A percentile compares a stretch with the other conserved stretches of the same genome.
phyloP scores from a whole-genome alignment of 1,140 invertebrate genomes.

The Neodiprion pinetum region DNA sequence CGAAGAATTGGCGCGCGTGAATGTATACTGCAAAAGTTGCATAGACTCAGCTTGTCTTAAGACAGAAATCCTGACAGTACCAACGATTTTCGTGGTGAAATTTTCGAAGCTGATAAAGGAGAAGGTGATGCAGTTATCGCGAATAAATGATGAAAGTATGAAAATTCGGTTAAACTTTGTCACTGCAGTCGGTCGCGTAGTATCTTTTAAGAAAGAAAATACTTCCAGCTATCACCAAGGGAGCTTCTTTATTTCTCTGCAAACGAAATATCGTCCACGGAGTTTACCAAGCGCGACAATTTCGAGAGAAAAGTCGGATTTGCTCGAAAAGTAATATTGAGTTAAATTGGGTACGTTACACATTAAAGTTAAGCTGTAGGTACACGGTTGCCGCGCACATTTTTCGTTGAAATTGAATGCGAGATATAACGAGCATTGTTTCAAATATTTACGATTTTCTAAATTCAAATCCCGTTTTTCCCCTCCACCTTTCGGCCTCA shows the following conservation, averaged over 20 bases:
- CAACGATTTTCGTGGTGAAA: too few relatives aligned
- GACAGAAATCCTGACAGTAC: too few relatives aligned
- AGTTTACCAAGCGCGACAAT: background rate
- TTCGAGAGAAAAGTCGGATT: slow-evolving; percentile 5
- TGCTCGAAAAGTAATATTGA: background rate
- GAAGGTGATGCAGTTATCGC: too few relatives aligned
- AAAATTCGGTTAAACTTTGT: background rate
- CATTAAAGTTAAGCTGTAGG: background rate
- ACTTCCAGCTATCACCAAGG: background rate
- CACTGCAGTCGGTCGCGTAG: background rate
- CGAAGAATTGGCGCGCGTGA: too few relatives aligned
- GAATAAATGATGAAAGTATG: too few relatives aligned
- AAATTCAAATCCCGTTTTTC: background rate
- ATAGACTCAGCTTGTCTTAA: too few relatives aligned
- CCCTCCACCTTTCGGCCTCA: too few relatives aligned
- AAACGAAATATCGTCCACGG: background rate
- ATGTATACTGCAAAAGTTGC: too few relatives aligned
- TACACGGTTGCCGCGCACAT: background rate
- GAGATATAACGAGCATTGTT: slow-evolving; percentile 5
- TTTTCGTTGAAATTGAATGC: background rate
- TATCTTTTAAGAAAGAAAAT: background rate
- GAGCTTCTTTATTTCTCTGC: background rate
- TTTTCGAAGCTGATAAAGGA: too few relatives aligned
- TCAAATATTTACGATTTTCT: slow-evolving; percentile 3
- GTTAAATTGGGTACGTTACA: background rate